Base-by-base conservation (phyloP, 2,113 vertebrate genomes). In the Oenanthe melanoleuca region DNA sequence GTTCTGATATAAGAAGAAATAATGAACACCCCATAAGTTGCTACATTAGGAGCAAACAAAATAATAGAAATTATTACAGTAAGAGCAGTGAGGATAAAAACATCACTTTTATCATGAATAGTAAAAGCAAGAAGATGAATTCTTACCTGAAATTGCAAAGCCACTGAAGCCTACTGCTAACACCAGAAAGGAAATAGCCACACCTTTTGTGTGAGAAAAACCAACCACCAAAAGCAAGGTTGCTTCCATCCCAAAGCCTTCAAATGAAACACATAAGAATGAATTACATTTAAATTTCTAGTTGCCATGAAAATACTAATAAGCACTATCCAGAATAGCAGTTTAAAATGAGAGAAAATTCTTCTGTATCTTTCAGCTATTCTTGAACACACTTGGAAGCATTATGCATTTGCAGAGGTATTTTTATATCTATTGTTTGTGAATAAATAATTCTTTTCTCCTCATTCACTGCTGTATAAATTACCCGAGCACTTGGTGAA, bases 181-280 rank as follows among this genome's bases (percentile, higher is more conserved):
- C 61, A 99, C 99, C 38, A 99, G 97, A 94, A 99, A 99, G 78
- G 99, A 98, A 95, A 99, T 99, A 67, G 99, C 99, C 59, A 99
- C 98, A 6, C 97, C 99, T 92, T 98, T 98, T 63, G 99, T 99
- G 87, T 99, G 99, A 86, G 99, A 99, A 95, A 98, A 99, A 47
- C 99, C 99, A 34, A 99, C 99, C 67, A 99, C 99, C 94, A 99
- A 96, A 84, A 99, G 98, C 74, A 99, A 97, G 8, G 99, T 99
- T 26, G 99, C 99, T 92, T 99, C 99, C 99, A 99, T 99, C 23
- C 99, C 99, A 97, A 99, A 99, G 20, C 99, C 99, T 99, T 96
- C 38, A 85, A 96, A 90, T 5, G 19, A 93, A 96, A 80, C 86
- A 80, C 11, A 66, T 21, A 8, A 31, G 11, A 63, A 56, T 45